Evolutionary conservation across 2,113 vertebrate genomes (phyloP), one percentile per base, ranked within the genome.

Genomic region (Microcebus murinus): DNA sequence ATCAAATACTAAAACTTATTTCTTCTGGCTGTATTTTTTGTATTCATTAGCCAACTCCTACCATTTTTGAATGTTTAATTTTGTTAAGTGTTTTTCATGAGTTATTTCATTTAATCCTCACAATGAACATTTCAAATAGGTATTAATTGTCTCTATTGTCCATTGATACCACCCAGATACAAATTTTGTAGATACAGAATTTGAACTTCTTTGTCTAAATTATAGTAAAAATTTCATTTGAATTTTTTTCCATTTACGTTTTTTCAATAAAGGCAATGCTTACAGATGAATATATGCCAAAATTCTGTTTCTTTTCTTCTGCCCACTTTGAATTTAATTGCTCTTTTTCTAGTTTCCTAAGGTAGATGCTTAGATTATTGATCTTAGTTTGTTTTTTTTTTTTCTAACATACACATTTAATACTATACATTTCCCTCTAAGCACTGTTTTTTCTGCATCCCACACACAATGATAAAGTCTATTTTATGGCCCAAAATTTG

Each of bases 141-240:
- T 34, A 55, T 36, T 39, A 74, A 74, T 13, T 80, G 1, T 90
- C 57, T 81, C 67, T 87, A 42, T 29, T 67, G 23, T 3, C 45
- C 15, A 93, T 80, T 91, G 23, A 21, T 59, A 34, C 18, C 48
- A 52, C n/a, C 42, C 27, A 81, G 20, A 91, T 39, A n/a, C 61
- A 71, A 87, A 84, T 48, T 61, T 61, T 9, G 8, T 80, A 48
- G 23, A 74, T 61, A n/a, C 0, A 79, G 20, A 93, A 80, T 84
- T 91, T 63, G 36, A 94, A 61, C 36, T 86, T 42, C n/a, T 86
- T 81, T 42, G 27, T 81, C 12, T 70, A 90, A 97, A 67, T 48
- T 57, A 29, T 4, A 87, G 36, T 77, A 82, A 86, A 94, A 79
- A 59, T 80, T 85, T 34, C 34, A 23, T 61, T 39, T 85, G 29